phyloP scores from a whole-genome alignment of 2,888 invertebrate species.

The Metopia argyrocephala region DNA sequence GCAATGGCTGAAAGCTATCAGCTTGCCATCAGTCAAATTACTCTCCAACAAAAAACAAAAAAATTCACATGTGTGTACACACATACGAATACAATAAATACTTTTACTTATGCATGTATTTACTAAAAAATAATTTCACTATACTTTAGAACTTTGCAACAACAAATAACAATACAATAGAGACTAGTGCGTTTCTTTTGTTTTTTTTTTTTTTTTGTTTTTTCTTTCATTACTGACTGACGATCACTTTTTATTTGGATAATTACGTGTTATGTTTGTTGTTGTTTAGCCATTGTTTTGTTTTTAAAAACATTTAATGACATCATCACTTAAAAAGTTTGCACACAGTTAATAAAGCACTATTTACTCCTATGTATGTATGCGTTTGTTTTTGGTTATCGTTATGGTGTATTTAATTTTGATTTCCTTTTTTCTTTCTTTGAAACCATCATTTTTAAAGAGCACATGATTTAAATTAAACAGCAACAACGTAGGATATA shows the following conservation, averaged over 20 bases:
- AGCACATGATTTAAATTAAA: conserved; percentile 8
- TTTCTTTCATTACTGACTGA: not conserved
- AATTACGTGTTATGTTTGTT: conserved; percentile 19
- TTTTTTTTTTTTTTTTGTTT: not conserved
- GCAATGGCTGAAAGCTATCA: not conserved
- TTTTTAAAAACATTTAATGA: conserved; percentile 45
- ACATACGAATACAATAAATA: not conserved
- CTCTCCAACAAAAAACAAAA: not conserved
- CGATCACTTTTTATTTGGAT: not conserved
- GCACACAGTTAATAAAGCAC: conserved; percentile 4
- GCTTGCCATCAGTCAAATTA: not conserved
- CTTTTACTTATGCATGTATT: not conserved
- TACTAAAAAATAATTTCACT: too few relatives aligned
- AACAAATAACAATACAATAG: not conserved
- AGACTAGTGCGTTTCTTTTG: not conserved
- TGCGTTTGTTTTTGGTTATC: conserved; percentile 11
- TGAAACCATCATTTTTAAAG: not conserved
- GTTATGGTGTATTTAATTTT: not conserved
- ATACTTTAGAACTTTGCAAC: not conserved
- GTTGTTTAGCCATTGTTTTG: conserved; percentile 28
- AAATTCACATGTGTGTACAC: not conserved
- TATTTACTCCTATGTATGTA: not conserved
- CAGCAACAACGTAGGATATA: too few relatives aligned
- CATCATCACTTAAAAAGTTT: conserved; percentile 55
- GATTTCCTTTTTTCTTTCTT: conserved; percentile 22